Conservation (phyloP, 2,888 invertebrate genomes). For the Tachina grossa region DNA sequence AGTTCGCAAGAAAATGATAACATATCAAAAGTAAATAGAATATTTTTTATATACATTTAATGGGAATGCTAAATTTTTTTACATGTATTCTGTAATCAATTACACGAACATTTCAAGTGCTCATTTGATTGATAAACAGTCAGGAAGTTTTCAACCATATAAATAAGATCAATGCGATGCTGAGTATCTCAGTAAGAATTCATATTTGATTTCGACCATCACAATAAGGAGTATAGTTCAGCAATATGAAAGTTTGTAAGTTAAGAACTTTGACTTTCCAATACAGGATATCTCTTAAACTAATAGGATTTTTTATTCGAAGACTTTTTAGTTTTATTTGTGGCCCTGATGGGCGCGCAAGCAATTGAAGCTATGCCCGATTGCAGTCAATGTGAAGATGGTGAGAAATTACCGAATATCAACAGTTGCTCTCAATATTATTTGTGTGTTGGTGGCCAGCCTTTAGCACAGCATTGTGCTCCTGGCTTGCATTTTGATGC, state of each 20-base stretch:
- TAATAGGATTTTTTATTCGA: neutral
- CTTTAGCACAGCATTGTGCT: conserved; percentile 48
- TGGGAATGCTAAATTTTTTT: neutral
- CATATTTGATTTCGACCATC: neutral
- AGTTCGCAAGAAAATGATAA: neutral
- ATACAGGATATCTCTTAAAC: neutral
- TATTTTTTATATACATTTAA: neutral
- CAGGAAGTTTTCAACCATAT: conserved; percentile 19
- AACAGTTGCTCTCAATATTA: conserved; percentile 60
- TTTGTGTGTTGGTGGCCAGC: conserved; percentile 50
- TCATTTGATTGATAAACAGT: conserved; percentile 25
- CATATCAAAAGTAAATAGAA: neutral
- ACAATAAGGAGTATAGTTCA: conserved; percentile 55
- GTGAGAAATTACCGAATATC: conserved; percentile 52
- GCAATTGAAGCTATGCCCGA: conserved; percentile 30
- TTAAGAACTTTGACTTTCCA: neutral
- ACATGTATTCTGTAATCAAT: conserved; percentile 42
- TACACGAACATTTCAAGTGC: conserved; percentile 44
- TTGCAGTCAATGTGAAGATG: conserved; percentile 56
- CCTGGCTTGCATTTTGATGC: conserved; percentile 60
- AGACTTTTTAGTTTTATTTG: conserved; percentile 61
- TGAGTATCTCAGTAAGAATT: conserved; percentile 24
- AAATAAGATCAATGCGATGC: conserved; percentile 40
- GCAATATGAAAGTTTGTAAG: conserved; percentile 68
- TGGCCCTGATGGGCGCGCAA: conserved; percentile 43